Conservation (phyloP, 2,888 invertebrate genomes). For the Lydus trimaculatus region DNA sequence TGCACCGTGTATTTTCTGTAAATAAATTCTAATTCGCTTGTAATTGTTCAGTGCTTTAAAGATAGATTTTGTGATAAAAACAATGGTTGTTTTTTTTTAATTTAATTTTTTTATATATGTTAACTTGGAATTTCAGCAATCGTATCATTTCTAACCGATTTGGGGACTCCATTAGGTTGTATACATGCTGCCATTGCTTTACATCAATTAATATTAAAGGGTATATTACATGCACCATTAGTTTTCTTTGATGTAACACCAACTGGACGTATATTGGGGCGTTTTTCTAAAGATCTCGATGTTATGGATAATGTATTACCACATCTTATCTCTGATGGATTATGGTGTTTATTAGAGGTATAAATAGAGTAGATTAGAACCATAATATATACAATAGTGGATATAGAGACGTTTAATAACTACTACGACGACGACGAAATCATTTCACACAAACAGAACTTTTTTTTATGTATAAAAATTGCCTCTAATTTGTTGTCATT, state of each 20-base stretch:
- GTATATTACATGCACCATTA: slow-evolving; percentile 73
- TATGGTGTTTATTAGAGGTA: slow-evolving; percentile 79
- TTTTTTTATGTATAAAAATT: background rate
- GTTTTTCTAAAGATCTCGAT: slow-evolving; percentile 80
- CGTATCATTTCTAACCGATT: slow-evolving; percentile 63
- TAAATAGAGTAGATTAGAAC: slow-evolving; percentile 35
- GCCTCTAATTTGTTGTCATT: background rate
- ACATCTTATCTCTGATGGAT: slow-evolving; percentile 70
- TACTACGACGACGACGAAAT: background rate
- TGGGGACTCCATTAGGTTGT: slow-evolving; percentile 65
- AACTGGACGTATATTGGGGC: slow-evolving; percentile 74
- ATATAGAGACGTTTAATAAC: background rate
- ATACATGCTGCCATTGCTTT: slow-evolving; percentile 71
- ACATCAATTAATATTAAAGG: slow-evolving; percentile 67
- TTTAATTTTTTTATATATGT: background rate
- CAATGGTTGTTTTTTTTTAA: background rate
- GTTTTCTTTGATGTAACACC: slow-evolving; percentile 83
- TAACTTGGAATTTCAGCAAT: slow-evolving; percentile 59
- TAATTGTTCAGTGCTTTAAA: background rate
- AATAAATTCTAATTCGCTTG: background rate
- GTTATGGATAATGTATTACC: slow-evolving; percentile 74
- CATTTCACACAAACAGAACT: background rate
- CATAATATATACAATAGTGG: background rate
- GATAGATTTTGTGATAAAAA: background rate
- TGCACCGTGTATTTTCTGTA: background rate